Evolutionary conservation across 2,888 invertebrate genomes (phyloP), one percentile per base, ranked within the genome.

Genomic region (Aphelenchoides bicaudatus): DNA sequence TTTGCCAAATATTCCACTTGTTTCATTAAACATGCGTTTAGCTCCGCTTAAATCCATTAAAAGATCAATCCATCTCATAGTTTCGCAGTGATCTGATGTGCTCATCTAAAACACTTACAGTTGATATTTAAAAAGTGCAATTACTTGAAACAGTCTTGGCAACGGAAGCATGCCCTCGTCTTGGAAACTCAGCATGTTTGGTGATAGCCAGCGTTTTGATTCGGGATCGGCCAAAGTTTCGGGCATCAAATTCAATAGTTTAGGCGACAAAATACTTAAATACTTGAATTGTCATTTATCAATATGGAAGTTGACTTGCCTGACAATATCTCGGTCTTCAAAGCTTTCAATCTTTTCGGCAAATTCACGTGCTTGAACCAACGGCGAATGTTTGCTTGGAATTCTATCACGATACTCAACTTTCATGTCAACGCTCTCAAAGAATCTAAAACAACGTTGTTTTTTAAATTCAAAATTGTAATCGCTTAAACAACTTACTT

Each of bases 21-120:
- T 53, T 4, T 28, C 47, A 23, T 58, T 23, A 6, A 64, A 57
- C 1, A 56, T 59, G 30, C 52, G 30, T 28, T 43, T 37, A 46
- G 63, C 63, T 23, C 65, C 54, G 46, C 39, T 52, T 19, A 66
- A 23, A 23, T 66, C 43, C 39, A 62, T 27, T 43, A 61, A 25
- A 21, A 61, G 53, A 31, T 61, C 51, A 8, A 61, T 37, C 62
- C 62, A 61, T 13, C 39, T 43, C 21, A 48, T 16, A 1, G 47
- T 61, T 37, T 61, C 61, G 39, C 38, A 38, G 39, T 49, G 37
- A 23, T 61, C 31, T 10, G 60, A 46, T 6, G 43, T 43, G n/a
- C 21, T 21, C 21, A 34, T 13, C 34, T 34, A 16, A 34, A 34
- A 34, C 34, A 16, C 13, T 34, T 34, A 16, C 34, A 13, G 16